These are phyloP conservation scores for Perizoma affinitatum DNA, from an alignment of 2,888 invertebrate species.

Conservation along the genomic window DNA sequence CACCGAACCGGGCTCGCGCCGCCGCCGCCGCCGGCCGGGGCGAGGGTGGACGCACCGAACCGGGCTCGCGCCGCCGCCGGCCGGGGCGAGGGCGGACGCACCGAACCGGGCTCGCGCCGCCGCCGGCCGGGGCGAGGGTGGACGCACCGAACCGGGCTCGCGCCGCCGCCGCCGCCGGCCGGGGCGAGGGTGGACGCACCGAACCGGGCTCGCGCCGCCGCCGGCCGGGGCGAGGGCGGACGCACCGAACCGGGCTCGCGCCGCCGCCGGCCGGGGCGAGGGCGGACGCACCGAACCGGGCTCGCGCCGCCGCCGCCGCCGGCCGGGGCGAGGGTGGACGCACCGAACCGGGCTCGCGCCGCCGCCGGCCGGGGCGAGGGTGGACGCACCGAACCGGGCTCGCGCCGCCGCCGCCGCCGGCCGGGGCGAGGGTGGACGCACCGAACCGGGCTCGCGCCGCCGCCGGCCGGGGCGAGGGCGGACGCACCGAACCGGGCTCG, in stretches of 20 bases:
- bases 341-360: too few relatives aligned
- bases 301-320: too few relatives aligned
- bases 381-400: neutral
- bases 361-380: neutral
- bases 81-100: neutral
- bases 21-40: neutral
- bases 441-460: too few relatives aligned
- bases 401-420: too few relatives aligned
- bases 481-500: neutral
- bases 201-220: too few relatives aligned
- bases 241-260: neutral
- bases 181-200: neutral
- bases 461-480: neutral
- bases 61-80: too few relatives aligned
- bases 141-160: neutral
- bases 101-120: too few relatives aligned
- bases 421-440: neutral
- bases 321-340: neutral
- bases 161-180: too few relatives aligned
- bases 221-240: neutral
- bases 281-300: neutral
- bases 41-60: neutral
- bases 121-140: neutral
- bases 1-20: too few relatives aligned
- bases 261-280: neutral